phyloP scores from a whole-genome alignment of 2,113 vertebrate genomes.

The Phocoena phocoena region DNA sequence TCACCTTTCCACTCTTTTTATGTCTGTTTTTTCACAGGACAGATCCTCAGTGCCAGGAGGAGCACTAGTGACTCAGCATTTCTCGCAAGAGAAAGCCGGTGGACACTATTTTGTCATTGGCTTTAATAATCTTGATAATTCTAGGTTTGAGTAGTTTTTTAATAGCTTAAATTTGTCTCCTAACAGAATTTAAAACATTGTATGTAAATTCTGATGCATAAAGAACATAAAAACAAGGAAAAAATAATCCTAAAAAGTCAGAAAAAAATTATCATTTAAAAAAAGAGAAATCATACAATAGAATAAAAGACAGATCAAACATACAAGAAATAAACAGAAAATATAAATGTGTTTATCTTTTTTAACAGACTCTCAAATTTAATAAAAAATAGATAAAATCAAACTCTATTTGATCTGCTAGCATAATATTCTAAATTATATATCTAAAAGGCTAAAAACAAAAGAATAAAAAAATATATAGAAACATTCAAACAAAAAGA shows the following conservation, averaged over 20 bases:
- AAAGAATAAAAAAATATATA: neutral
- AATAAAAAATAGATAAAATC: neutral
- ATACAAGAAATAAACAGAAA: neutral
- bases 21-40: neutral
- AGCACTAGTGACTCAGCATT: neutral
- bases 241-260: neutral
- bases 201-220: neutral
- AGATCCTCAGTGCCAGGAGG: neutral
- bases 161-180: neutral
- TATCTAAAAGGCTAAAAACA: neutral
- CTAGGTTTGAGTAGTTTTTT: neutral
- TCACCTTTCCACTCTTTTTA: neutral
- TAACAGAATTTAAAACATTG: neutral
- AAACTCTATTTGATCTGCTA: neutral
- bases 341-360: neutral
- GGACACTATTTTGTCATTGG: neutral
- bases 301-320: neutral
- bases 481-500: conserved; percentile 22
- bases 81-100: neutral
- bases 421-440: neutral
- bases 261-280: neutral
- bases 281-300: neutral
- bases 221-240: neutral
- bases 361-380: neutral
- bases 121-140: neutral